Base-by-base conservation (phyloP, 2,797 vertebrate genomes). In the Neostethus bicornis region DNA sequence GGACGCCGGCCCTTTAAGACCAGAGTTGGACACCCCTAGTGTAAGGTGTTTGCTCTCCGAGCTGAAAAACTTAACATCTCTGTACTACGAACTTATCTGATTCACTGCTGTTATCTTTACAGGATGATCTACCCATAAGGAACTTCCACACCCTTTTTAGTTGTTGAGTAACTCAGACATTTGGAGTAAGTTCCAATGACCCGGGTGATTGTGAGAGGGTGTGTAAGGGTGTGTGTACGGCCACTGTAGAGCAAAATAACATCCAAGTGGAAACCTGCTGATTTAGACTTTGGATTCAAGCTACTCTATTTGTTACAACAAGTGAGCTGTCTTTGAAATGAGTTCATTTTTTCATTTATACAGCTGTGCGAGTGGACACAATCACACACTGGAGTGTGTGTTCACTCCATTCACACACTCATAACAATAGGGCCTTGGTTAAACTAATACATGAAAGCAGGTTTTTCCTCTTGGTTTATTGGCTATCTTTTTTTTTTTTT, bases 141-240 rank as follows among this genome's bases (percentile, higher is more conserved):
- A 53, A 34, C 8, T 4, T 29, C 64, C 66, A 67, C 73, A 32
- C 81, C 75, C 49, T 1, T 16, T 50, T 47, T 44, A 64, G 43
- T 58, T 50, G 67, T 57, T 38, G 32, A 52, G 17, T 32, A 26
- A 17, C 21, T 31, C 50, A 31, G 42, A 55, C 75, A 77, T 78
- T 52, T 75, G 75, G 46, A 61, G 17, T 61, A 48, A 77, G 68
- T 86, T 71, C 77, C 25, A 44, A 12, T 39, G 65, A 50, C 51
- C 61, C 46, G 50, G 70, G 57, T 57, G 32, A 5, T 24, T 39
- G 25, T 9, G 19, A 42, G 46, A 37, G 34, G 28, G 21, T 21
- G 24, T 14, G 2, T 26, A 12, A 48, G 45, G 62, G 70, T 17
- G 20, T 71, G 37, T 51, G 17, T 28, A 31, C 14, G 13, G 2